phyloP scores from a whole-genome alignment of 2,797 vertebrate species.

The Siniperca scherzeri region DNA sequence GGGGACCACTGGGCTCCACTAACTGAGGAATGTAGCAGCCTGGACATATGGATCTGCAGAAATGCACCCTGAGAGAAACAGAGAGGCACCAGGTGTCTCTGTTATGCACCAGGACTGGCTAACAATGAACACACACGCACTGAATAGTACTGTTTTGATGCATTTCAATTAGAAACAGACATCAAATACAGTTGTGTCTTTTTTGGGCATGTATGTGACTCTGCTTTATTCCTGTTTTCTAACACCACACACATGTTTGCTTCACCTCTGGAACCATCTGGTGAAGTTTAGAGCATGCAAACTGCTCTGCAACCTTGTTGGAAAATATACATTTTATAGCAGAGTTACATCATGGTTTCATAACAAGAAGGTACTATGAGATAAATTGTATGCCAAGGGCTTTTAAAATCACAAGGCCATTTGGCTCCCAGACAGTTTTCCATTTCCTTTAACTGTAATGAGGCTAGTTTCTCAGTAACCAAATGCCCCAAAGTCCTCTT shows the following conservation, averaged over 20 bases:
- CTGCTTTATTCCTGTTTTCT: conserved; percentile 14
- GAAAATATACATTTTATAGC: conserved; percentile 82
- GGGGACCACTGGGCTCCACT: conserved; percentile 68
- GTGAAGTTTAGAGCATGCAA: conserved; percentile 61
- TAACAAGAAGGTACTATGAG: conserved; percentile 79
- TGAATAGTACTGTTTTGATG: conserved; percentile 33
- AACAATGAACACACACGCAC: conserved; percentile 45
- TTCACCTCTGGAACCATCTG: conserved; percentile 59
- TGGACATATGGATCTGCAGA: conserved; percentile 65
- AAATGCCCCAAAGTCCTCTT: conserved; percentile 79
- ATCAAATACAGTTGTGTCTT: conserved; percentile 26
- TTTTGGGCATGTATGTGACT: conserved; percentile 24
- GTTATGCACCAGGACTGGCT: conserved; percentile 36
- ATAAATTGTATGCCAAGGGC: conserved; percentile 74
- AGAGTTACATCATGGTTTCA: conserved; percentile 76
- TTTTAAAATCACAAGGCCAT: conserved; percentile 79
- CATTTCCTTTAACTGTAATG: conserved; percentile 81
- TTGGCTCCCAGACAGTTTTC: conserved; percentile 78
- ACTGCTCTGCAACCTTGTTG: conserved; percentile 54
- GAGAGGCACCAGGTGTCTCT: conserved; percentile 65
- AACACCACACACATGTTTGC: conserved; percentile 22
- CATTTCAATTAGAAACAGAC: conserved; percentile 66
- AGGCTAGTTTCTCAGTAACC: conserved; percentile 77
- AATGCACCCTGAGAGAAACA: conserved; percentile 68
- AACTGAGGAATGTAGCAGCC: conserved; percentile 69